Conservation (phyloP, 37 sponge, comb jelly and placozoan species). For the Beroe ovata region DNA sequence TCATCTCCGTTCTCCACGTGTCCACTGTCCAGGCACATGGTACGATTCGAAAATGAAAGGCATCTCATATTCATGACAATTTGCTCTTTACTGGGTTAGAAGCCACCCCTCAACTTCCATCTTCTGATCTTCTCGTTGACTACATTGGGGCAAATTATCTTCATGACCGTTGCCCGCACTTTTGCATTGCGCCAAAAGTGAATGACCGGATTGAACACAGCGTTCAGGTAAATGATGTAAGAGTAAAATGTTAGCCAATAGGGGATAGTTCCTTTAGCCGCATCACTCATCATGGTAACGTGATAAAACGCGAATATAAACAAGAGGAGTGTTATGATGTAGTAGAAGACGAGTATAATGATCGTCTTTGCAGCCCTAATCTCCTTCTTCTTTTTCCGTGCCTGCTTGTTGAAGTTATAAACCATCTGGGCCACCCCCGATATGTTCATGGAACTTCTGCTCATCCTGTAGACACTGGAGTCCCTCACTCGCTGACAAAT, state of each 20-base stretch:
- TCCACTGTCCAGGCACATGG: no score
- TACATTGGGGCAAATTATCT: slow-evolving; percentile 5
- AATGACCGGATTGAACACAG: slow-evolving; percentile 55
- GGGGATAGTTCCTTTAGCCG: neutral
- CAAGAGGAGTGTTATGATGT: slow-evolving; percentile 16
- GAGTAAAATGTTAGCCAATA: slow-evolving; percentile 62
- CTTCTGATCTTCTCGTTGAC: slow-evolving; percentile 41
- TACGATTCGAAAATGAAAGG: neutral
- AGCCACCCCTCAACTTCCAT: slow-evolving; percentile 54
- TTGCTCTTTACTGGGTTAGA: neutral
- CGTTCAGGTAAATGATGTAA: slow-evolving; percentile 43
- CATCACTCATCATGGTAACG: slow-evolving; percentile 36
- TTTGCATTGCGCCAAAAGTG: slow-evolving; percentile 62
- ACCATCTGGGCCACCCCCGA: slow-evolving; percentile 40
- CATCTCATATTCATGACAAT: neutral
- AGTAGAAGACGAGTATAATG: slow-evolving; percentile 55
- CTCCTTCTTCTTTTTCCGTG: slow-evolving; percentile 55
- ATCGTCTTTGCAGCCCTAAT: slow-evolving; percentile 61
- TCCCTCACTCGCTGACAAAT: neutral
- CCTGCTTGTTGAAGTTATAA: slow-evolving; percentile 53
- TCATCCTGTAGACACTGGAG: neutral
- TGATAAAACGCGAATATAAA: slow-evolving; percentile 22
- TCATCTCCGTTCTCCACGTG: no score
- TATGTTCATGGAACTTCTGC: slow-evolving; percentile 23
- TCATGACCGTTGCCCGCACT: slow-evolving; percentile 16